A percentile compares a stretch with the other conserved stretches of the same genome.
Evolutionary conservation across 2,113 vertebrate species (phyloP).

Genomic region (Columba livia): DNA sequence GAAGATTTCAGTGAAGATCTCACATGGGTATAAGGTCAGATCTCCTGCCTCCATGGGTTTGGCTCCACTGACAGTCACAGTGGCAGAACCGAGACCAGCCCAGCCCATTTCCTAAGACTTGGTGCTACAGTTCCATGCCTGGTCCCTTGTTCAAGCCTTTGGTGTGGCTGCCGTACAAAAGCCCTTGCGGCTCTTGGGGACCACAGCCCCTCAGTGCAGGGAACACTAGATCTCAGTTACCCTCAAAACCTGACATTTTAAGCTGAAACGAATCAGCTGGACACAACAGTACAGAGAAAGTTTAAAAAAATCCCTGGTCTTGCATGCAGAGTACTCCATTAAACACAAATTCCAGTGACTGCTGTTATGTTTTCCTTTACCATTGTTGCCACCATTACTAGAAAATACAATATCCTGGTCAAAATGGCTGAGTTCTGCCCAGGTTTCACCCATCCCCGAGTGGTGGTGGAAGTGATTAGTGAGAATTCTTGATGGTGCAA

Average conservation of each 20-base stretch:
- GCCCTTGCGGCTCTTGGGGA: background rate
- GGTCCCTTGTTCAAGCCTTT: background rate
- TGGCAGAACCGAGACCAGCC: background rate
- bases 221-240: background rate
- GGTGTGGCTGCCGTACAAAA: background rate
- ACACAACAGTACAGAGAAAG: background rate
- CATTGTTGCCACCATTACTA: background rate
- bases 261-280: background rate
- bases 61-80: background rate
- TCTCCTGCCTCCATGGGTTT: background rate
- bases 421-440: background rate
- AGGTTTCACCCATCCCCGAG: background rate
- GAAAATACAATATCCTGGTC: background rate
- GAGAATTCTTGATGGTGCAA: background rate
- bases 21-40: fast-evolving
- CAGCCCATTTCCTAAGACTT: background rate
- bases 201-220: background rate
- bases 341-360: background rate
- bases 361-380: background rate
- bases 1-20: background rate
- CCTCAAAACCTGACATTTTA: background rate
- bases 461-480: background rate
- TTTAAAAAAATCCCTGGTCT: background rate
- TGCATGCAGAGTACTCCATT: background rate
- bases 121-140: background rate